These are phyloP conservation scores for Unio pictorum DNA, from an alignment of 2,888 invertebrate species.

Conservation along the genomic window DNA sequence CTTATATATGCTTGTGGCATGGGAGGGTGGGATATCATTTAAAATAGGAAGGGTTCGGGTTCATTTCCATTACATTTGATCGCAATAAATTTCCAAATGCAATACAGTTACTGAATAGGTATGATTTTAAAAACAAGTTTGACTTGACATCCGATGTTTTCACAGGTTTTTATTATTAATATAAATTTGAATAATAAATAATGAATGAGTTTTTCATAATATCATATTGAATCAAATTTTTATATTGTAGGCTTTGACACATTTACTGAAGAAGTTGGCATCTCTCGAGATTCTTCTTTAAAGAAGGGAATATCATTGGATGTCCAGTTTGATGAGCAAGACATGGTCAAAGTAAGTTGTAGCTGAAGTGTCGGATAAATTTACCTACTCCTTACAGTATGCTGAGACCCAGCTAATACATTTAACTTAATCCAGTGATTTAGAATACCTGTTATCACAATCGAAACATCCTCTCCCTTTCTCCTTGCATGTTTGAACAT, in stretches of 20 bases:
- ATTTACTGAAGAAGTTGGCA: constrained; percentile 77
- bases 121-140: too few relatives aligned
- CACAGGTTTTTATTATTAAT: too few relatives aligned
- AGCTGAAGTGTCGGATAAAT: too few relatives aligned
- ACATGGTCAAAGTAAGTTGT: constrained; percentile 80
- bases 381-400: neutral
- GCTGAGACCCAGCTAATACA: neutral
- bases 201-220: too few relatives aligned
- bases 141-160: too few relatives aligned
- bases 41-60: too few relatives aligned
- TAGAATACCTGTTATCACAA: neutral
- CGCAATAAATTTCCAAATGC: too few relatives aligned
- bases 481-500: neutral
- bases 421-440: neutral
- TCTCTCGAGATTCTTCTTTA: constrained; percentile 82
- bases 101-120: too few relatives aligned
- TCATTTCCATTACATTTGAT: too few relatives aligned
- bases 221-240: neutral
- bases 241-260: constrained; percentile 77
- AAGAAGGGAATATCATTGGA: constrained; percentile 78
- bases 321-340: constrained; percentile 77
- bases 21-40: too few relatives aligned
- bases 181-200: too few relatives aligned
- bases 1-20: too few relatives aligned
- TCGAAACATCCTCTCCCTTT: neutral